Base-by-base conservation (phyloP, 2,888 invertebrate species). In the Spicauda simplicius region DNA sequence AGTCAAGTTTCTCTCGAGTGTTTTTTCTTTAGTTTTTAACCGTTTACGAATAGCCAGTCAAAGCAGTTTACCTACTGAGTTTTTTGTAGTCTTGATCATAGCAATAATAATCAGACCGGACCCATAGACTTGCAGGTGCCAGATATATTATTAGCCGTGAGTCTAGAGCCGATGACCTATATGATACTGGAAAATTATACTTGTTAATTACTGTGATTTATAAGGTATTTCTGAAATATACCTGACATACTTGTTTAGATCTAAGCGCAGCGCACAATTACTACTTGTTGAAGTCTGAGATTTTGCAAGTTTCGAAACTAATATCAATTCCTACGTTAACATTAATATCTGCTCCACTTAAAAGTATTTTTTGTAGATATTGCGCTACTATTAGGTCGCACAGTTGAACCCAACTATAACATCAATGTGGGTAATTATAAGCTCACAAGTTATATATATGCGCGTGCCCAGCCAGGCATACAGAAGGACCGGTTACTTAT, bases 1-100 rank as follows among this genome's bases (percentile, higher is more conserved):
- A 48, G 52, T 65, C 45, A 45, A 65, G 61, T 66, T 65, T 69
- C 61, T 66, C 66, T 66, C 48, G 14, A 60, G 18, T 16, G 45
- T 55, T 60, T 65, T 66, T 66, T 54, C 55, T 59, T 65, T 12
- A 14, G 18, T 60, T 66, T 60, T 64, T 55, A 50, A 12, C 18
- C 50, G 33, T 52, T 33, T 33, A 14, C 45, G 45, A n/a, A 45
- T 53, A 45, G 55, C 33, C 53, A 10, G 48, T 50, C 41, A 8
- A n/a, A 45, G 5, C 14, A 41, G 1, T 33, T 10, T 45, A 45
- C 41, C 33, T 61, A 54, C 19, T 41, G 19, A 41, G 53, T 25
- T 61, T 61, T 64, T 64, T 58, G 41, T 64, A 25, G 50, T 52
- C 16, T 25, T 52, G 52, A 41, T 63, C 62, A 18, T 18, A 56